phyloP scores from a whole-genome alignment of 2,113 vertebrate genomes.

The Ceyx margarethae region DNA sequence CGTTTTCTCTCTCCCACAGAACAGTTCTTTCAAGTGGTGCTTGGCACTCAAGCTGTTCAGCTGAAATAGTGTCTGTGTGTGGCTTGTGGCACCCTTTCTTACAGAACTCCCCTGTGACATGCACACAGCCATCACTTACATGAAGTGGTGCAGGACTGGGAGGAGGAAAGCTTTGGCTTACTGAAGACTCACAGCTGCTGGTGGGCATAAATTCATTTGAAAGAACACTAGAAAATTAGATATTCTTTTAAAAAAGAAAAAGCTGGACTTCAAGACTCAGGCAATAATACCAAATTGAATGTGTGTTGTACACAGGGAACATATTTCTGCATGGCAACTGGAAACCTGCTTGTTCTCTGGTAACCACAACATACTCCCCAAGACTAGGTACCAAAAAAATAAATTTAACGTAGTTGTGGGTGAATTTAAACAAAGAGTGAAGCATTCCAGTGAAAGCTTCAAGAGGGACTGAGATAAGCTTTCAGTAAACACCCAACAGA shows the following conservation, averaged over 20 bases:
- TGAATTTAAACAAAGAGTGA: not conserved
- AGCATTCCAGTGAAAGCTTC: not conserved
- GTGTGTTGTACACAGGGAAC: not conserved
- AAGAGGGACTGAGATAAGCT: not conserved
- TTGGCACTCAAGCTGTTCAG: not conserved
- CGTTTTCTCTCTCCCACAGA: constrained; percentile 4
- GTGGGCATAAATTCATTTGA: not conserved
- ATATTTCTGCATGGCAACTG: not conserved
- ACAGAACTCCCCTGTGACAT: not conserved
- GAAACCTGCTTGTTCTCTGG: not conserved
- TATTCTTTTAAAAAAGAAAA: not conserved
- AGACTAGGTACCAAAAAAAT: not conserved
- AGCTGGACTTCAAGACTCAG: not conserved
- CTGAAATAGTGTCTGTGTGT: constrained; percentile 9
- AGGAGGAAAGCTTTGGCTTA: not conserved
- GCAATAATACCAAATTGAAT: not conserved
- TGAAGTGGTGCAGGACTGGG: not conserved
- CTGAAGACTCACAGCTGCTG: not conserved
- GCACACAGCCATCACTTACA: not conserved
- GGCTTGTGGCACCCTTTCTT: not conserved
- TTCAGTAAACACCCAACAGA: not conserved
- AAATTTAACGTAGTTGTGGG: not conserved
- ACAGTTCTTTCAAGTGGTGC: constrained; percentile 25
- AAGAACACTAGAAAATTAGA: not conserved
- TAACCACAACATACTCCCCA: not conserved